Conservation (phyloP, 1,140 invertebrate genomes). For the Ceratosolen fusciceps region DNA sequence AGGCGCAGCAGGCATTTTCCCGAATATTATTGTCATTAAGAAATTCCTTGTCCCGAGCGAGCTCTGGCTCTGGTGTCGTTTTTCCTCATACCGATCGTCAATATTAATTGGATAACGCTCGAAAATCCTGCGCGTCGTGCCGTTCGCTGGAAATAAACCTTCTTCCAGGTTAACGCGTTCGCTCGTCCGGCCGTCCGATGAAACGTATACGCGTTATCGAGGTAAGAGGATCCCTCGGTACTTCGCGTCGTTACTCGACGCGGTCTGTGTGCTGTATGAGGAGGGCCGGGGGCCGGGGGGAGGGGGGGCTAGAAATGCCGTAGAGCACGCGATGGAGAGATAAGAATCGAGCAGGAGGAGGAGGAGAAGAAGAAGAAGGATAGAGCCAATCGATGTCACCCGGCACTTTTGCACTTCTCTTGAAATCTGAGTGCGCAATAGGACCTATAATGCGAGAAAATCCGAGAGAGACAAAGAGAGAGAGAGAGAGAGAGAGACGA, state of each 20-base stretch:
- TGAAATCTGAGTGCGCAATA: neutral
- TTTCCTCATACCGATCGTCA: neutral
- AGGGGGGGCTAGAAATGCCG: no score
- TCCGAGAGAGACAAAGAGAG: neutral
- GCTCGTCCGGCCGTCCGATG: neutral
- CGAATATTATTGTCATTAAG: neutral
- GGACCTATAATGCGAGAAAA: neutral
- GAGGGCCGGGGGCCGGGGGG: no score
- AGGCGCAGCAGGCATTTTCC: neutral
- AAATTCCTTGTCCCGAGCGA: neutral
- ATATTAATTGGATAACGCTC: neutral
- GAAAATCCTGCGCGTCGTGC: neutral
- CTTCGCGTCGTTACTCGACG: neutral
- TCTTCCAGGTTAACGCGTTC: neutral
- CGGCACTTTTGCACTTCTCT: neutral
- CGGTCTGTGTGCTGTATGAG: no score
- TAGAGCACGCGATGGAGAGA: neutral
- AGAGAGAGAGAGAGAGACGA: no score
- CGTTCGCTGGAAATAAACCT: neutral
- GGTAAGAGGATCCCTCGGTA: neutral
- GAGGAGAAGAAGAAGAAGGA: neutral
- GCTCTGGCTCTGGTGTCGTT: neutral
- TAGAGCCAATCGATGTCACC: neutral
- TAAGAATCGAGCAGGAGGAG: neutral
- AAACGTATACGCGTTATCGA: neutral